Evolutionary conservation across 2,797 vertebrate species (phyloP), one percentile per base, ranked within the genome.

Genomic region (Artibeus jamaicensis): DNA sequence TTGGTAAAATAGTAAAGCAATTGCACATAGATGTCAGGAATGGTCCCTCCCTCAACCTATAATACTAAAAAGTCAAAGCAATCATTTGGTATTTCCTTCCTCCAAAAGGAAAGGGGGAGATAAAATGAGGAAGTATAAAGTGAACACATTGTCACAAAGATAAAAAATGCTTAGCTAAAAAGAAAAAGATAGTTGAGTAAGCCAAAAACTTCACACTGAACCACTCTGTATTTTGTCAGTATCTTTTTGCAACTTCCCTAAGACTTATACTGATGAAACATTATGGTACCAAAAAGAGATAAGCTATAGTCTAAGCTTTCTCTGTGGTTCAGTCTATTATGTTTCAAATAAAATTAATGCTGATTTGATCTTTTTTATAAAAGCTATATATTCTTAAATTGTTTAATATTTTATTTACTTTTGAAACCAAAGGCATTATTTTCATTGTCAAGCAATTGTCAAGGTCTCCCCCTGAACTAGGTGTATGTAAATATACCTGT

Each of bases 391-490:
- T 91, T 89, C 10, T 57, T 65, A 89, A 39, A 29, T 42, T 76
- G 87, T 74, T 62, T 3, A 44, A 22, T 71, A 83, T 67, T 83
- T 96, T 70, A 50, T 67, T 67, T 68, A 79, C 79, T 76, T 93
- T 81, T 95, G n/a, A 93, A 94, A 84, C 76, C 68, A 78, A 78
- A 50, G 70, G 10, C 32, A 48, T 59, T n/a, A 65, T 84, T 87
- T 83, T 57, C 6, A 86, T 94, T 19, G 62, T 37, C 22, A 78
- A 78, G n/a, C 26, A 87, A 48, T 32, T 76, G 3, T 79, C 62
- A 79, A 42, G 11, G 0, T 44, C 34, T 3, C 32, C 7, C 53
- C 5, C 9, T 57, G n/a, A 86, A 59, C 57, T 2, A 11, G 10
- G 1, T 15, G 48, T 81, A 85, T 79, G 19, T 90, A 73, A 93